phyloP scores from a whole-genome alignment of 2,888 invertebrate species.

The Bombylius major region DNA sequence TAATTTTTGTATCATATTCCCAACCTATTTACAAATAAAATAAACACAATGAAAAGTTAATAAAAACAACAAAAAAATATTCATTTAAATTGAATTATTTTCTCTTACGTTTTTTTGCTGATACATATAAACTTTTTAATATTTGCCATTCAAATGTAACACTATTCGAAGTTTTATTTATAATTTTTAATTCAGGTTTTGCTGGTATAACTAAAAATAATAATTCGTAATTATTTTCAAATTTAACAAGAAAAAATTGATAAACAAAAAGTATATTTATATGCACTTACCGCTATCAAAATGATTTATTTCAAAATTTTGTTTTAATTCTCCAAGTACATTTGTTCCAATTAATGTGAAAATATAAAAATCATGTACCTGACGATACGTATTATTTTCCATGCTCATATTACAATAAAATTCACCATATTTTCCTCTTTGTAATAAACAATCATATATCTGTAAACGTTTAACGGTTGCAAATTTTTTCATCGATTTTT shows the following conservation, averaged over 20 bases:
- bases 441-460: constrained; percentile 33
- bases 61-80: too few species aligned
- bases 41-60: background rate
- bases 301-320: constrained; percentile 46
- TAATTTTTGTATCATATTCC: constrained; percentile 19
- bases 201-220: constrained; percentile 22
- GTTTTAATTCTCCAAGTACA: constrained; percentile 42
- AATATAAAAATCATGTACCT: constrained; percentile 38
- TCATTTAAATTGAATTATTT: too few species aligned
- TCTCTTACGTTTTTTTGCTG: background rate
- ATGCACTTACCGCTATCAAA: constrained; percentile 26
- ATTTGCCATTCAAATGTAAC: constrained; percentile 26
- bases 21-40: constrained; percentile 15
- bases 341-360: constrained; percentile 51
- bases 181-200: constrained; percentile 22
- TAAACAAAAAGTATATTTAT: too few species aligned
- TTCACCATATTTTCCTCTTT: constrained; percentile 16
- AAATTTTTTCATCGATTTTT: background rate
- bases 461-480: constrained; percentile 19
- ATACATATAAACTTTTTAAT: constrained; percentile 17
- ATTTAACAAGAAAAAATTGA: background rate
- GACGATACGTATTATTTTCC: constrained; percentile 35
- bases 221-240: background rate
- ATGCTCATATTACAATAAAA: constrained; percentile 9
- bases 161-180: constrained; percentile 21